Evolutionary conservation across 53 echinoderm and acorn worm genomes (phyloP).

Genomic region (Luidia sarsii): DNA sequence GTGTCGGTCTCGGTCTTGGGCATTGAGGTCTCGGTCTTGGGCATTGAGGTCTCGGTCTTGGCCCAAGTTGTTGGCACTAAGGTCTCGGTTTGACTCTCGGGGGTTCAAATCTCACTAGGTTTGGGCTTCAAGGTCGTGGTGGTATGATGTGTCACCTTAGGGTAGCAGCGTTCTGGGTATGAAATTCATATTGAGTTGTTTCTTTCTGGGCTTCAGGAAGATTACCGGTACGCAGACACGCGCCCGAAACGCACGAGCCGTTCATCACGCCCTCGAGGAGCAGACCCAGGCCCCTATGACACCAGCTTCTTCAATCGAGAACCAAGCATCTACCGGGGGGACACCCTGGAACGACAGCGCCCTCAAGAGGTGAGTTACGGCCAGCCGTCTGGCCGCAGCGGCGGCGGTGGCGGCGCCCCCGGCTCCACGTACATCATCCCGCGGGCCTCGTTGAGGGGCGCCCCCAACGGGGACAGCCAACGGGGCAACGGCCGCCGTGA

Average conservation of each 20-base stretch:
- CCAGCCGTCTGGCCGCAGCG: background rate
- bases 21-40: no score
- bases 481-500: slow-evolving; percentile 18
- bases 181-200: no score
- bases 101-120: no score
- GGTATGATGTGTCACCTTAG: no score
- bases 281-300: slow-evolving; percentile 6
- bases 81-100: no score
- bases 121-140: no score
- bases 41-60: no score
- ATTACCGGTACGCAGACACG: background rate
- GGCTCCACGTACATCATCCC: slow-evolving; percentile 32
- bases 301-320: slow-evolving; percentile 29
- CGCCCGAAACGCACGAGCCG: background rate
- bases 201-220: no score
- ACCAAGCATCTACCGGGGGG: slow-evolving; percentile 22
- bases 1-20: no score
- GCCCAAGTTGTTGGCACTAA: no score
- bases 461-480: background rate
- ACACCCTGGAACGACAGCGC: slow-evolving; percentile 21
- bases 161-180: no score
- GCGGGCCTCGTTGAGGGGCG: slow-evolving; percentile 7
- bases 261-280: background rate
- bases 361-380: slow-evolving; percentile 55
- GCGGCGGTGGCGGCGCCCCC: background rate